Base-by-base conservation (phyloP, 2,888 invertebrate species). In the Ethmia dodecea region DNA sequence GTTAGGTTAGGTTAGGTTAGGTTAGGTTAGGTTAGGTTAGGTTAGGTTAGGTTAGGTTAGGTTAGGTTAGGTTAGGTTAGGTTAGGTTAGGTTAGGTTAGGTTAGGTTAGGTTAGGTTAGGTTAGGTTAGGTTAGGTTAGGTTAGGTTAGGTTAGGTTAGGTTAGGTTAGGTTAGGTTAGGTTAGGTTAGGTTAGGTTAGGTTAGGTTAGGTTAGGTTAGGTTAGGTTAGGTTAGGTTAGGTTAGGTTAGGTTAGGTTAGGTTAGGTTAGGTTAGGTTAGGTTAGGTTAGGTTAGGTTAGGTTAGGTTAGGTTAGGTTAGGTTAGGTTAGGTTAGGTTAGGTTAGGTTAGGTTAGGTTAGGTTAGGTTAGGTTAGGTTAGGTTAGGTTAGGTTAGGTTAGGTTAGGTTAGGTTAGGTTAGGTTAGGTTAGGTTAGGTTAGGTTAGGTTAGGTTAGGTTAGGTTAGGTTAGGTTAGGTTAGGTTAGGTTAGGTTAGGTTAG, bases 381-480 rank as follows among this genome's bases (percentile, higher is more conserved):
- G 42, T 42, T 42, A 38, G 38, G 38, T 38, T 38, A 24, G 35
- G 42, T 38, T 38, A 31, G 33, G 38, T 40, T 35, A 31, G 33
- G 40, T 40, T 40, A 31, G 36, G 42, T 38, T 38, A 32, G 31
- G 42, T 38, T 38, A 38, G 38, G 42, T 42, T 36, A 29, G 38
- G 38, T 38, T 37, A 37, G 39, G 42, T 42, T 42, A 35, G 38
- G 42, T 42, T 42, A 35, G 42, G 38, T 38, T 39, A 28, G 33
- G 42, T 35, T 42, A 38, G 44, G 44, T 41, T 44, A 35, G 39
- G 41, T 41, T 41, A 41, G 41, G 41, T 40, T 44, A 41, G 41
- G 44, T 41, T 44, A 39, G 41, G 41, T 39, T 42, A 42, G 38
- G 41, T 44, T 44, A 42, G 42, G 44, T 44, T 44, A 40, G 42